Percentiles rank a stretch among this genome's conserved stretches.
Evolutionary conservation across 1,140 invertebrate genomes (phyloP).

Genomic region (Argopecten irradians): DNA sequence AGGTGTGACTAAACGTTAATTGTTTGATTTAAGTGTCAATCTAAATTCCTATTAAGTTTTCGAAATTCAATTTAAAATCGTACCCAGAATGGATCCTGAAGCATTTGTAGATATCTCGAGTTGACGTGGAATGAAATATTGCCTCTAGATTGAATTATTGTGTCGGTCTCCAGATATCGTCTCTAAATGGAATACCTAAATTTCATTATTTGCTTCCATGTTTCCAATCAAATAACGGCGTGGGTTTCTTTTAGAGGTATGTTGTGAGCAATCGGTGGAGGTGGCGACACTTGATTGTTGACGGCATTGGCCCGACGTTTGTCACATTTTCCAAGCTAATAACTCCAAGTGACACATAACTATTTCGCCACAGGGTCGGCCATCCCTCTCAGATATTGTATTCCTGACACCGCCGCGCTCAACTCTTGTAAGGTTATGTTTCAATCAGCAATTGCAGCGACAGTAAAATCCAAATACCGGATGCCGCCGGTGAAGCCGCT

Average conservation of each 20-base stretch:
- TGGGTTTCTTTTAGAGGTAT: background rate
- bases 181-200: background rate
- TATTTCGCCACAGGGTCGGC: background rate
- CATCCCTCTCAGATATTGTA: background rate
- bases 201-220: background rate
- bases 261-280: background rate
- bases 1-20: background rate
- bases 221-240: background rate
- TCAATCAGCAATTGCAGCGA: background rate
- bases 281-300: background rate
- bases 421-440: background rate
- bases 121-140: slow-evolving; percentile 1
- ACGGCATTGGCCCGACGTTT: background rate
- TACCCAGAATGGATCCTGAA: background rate
- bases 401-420: background rate
- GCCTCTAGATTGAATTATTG: background rate
- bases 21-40: background rate
- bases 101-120: background rate
- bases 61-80: background rate
- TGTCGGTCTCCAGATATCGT: slow-evolving; percentile 14
- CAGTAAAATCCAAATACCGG: background rate
- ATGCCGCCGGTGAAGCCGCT: background rate
- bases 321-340: background rate
- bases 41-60: background rate
- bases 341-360: background rate